Base-by-base conservation (phyloP, 2,888 invertebrate species). In the Onthophagus sagittarius region DNA sequence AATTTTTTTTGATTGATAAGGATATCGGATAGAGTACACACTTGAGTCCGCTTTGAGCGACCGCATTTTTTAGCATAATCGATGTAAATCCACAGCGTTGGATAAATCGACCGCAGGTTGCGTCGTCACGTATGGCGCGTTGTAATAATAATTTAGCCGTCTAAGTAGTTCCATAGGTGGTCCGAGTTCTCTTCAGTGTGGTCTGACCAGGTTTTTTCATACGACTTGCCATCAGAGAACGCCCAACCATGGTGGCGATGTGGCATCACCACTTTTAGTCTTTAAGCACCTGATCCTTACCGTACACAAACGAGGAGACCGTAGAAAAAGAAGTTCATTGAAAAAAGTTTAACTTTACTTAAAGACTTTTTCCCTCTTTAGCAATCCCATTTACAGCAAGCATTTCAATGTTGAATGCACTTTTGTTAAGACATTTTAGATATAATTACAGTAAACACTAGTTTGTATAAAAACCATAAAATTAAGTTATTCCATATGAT, bases 111-210 rank as follows among this genome's bases (percentile, higher is more conserved):
- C 15, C 67, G 32, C 67, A 23, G 67, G 23, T 31, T 67, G 67
- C 67, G 67, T 31, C 67, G 32, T 15, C 67, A 67, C 67, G 67
- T 67, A 67, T n/a, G 5, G 23, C 67, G 23, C 32, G 23, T 67
- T 67, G 67, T 23, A 67, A 67, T 67, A 67, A 32, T 67, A 67
- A 67, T 67, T 67, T 67, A 67, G 23, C 67, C 67, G 23, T 67
- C 32, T 67, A 67, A 67, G 32, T 23, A 31, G 67, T 23, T 31
- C 67, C 67, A 67, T 67, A 67, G 67, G 67, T 67, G 67, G 67
- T 67, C 67, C 31, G 67, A 23, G 23, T 23, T 23, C 23, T n/a
- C 15, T 23, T 5, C 67, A 23, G 67, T 67, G 67, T 67, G 67
- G 67, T 67, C 67, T 67, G 31, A 13, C 23, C 23, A n/a, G 67